Evolutionary conservation across 1,140 invertebrate genomes (phyloP).

Genomic region (Zaprionus davidi): DNA sequence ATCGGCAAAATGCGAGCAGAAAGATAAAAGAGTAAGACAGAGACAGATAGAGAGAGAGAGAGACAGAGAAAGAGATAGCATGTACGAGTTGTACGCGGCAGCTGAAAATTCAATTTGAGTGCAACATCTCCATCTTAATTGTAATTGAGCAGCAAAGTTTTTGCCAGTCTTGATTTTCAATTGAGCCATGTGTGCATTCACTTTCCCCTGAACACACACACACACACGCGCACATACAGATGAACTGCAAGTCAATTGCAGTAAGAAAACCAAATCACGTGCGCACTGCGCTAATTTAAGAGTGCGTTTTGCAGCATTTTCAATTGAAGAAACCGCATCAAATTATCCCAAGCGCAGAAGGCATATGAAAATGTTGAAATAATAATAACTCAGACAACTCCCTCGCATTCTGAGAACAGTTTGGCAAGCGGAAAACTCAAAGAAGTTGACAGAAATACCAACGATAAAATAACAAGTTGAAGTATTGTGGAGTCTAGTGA

Average conservation of each 20-base stretch:
- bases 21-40: constrained; percentile 26
- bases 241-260: constrained; percentile 6
- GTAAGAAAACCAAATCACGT: constrained; percentile 44
- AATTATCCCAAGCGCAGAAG: constrained; percentile 26
- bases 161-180: constrained; percentile 80
- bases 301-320: constrained; percentile 30
- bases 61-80: constrained; percentile 4
- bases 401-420: background rate
- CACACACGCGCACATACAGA: background rate
- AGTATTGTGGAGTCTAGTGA: background rate
- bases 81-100: constrained; percentile 27
- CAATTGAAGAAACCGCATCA: constrained; percentile 38
- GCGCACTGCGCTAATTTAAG: constrained; percentile 59
- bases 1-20: constrained; percentile 48
- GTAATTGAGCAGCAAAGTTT: constrained; percentile 82
- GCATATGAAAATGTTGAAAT: constrained; percentile 56
- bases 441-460: background rate
- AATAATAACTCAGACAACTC: constrained; percentile 54
- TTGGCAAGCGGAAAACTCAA: background rate
- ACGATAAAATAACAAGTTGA: constrained; percentile 5
- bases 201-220: constrained; percentile 10
- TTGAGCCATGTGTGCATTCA: constrained; percentile 47
- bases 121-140: constrained; percentile 82
- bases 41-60: constrained; percentile 27
- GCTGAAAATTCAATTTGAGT: constrained; percentile 78